Base-by-base conservation (phyloP, 2,113 vertebrate genomes). In the Nyctereutes procyonoides region DNA sequence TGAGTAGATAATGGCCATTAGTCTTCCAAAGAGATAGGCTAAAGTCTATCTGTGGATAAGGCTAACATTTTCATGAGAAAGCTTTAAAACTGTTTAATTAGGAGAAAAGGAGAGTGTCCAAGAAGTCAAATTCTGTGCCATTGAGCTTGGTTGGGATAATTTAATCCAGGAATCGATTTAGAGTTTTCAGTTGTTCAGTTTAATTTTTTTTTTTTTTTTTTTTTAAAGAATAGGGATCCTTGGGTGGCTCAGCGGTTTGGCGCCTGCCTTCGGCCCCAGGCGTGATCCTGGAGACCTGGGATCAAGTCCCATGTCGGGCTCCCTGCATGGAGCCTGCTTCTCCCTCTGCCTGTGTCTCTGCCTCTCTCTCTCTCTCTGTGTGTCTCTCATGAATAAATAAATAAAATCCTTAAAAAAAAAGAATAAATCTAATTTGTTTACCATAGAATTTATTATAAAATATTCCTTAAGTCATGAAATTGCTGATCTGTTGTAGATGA, bases 51-150 rank as follows among this genome's bases (percentile, higher is more conserved):
- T 55, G n/a, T 74, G 58, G 48, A 9, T 43, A 62, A 32, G 48
- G 24, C 38, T 24, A 69, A 93, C 32, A 90, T 69, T 90, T 94
- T 95, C 51, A 67, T 90, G 85, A 90, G 28, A n/a, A 65, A 82
- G 16, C 88, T 65, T 96, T 53, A 84, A 17, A 88, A 56, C 81
- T 82, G 8, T 60, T 88, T 28, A 28, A 2, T 76, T 81, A n/a
- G 20, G 79, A 84, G 74, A 71, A 77, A 84, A 90, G 22, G 74
- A 15, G 35, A 10, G 1, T 93, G 14, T 69, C 82, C n/a, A 30
- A 56, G 9, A 48, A 5, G 9, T n/a, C 7, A 90, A 71, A 55
- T 76, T 81, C 43, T 76, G 6, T 69, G 38, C 9, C 12, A 13
- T 83, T 89, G 30, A 56, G 11, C 14, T 93, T 89, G 16, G 35